Evolutionary conservation across 2,888 invertebrate species (phyloP).

Genomic region (Callyntrura guangdongensis): DNA sequence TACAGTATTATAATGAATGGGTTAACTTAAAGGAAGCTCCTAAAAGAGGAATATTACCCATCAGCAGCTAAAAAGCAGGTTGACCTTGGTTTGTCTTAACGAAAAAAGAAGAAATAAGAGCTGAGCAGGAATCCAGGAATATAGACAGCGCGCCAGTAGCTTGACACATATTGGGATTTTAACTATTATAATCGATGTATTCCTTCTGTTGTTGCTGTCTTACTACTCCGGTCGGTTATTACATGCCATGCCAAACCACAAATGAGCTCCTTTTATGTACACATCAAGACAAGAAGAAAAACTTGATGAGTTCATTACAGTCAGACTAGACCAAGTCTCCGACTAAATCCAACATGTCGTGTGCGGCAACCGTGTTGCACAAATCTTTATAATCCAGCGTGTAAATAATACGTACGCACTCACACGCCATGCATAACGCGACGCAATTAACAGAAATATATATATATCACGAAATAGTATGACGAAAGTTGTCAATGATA

Average conservation of each 20-base stretch:
- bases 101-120: neutral
- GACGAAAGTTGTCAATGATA: slow-evolving; percentile 12
- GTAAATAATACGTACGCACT: neutral
- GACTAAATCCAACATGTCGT: neutral
- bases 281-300: slow-evolving; percentile 42
- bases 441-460: neutral
- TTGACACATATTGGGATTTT: neutral
- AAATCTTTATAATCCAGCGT: neutral
- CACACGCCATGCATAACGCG: neutral
- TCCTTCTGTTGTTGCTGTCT: slow-evolving; percentile 24
- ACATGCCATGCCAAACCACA: slow-evolving; percentile 52
- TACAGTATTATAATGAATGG: slow-evolving; percentile 58
- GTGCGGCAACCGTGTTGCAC: neutral
- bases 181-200: neutral
- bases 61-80: slow-evolving; percentile 21
- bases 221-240: slow-evolving; percentile 39
- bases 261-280: slow-evolving; percentile 70
- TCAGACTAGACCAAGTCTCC: slow-evolving; percentile 13
- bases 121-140: slow-evolving; percentile 54
- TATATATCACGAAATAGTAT: slow-evolving; percentile 1
- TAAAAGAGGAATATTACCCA: slow-evolving; percentile 54
- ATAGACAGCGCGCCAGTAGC: slow-evolving; percentile 5
- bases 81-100: slow-evolving; percentile 59
- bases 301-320: slow-evolving; percentile 60
- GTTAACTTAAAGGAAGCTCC: slow-evolving; percentile 52